Evolutionary conservation across 2,113 vertebrate genomes (phyloP).

Genomic region (Hirundichthys speculiger): DNA sequence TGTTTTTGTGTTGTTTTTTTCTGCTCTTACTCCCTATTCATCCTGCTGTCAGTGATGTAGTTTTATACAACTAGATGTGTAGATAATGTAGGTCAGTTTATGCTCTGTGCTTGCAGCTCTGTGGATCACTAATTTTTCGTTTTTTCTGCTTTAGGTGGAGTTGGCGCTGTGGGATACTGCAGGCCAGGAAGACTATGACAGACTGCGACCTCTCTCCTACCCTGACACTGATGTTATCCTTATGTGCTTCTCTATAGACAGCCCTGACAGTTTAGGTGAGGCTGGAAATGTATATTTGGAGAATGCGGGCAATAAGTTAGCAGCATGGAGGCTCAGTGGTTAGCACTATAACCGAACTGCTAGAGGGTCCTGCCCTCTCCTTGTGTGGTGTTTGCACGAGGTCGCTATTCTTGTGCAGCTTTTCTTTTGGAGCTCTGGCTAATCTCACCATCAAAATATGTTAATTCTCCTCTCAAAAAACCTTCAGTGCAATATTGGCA

Average conservation of each 20-base stretch:
- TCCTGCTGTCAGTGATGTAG: neutral
- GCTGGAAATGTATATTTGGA: neutral
- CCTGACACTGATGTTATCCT: constrained; percentile 97
- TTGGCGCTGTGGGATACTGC: constrained; percentile 97
- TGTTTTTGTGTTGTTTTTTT: neutral
- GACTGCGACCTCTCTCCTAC: constrained; percentile 94
- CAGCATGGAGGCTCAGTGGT: neutral
- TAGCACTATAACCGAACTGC: neutral
- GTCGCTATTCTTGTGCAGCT: too few relatives aligned
- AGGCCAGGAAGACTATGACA: constrained; percentile 97
- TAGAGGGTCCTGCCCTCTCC: too few relatives aligned
- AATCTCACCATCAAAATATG: too few relatives aligned
- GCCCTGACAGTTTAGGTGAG: constrained; percentile 94
- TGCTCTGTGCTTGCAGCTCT: neutral
- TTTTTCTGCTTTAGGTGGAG: constrained; percentile 85
- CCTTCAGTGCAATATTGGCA: too few relatives aligned
- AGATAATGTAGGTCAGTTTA: neutral
- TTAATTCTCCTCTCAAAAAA: too few relatives aligned
- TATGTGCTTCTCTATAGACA: constrained; percentile 99
- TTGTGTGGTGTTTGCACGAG: too few relatives aligned
- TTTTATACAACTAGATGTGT: neutral
- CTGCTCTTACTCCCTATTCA: constrained; percentile 3
- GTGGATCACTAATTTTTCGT: neutral
- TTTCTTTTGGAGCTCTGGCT: too few relatives aligned
- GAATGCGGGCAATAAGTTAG: neutral